Conservation (phyloP, 1,140 invertebrate species). For the Rhysida immarginata region DNA sequence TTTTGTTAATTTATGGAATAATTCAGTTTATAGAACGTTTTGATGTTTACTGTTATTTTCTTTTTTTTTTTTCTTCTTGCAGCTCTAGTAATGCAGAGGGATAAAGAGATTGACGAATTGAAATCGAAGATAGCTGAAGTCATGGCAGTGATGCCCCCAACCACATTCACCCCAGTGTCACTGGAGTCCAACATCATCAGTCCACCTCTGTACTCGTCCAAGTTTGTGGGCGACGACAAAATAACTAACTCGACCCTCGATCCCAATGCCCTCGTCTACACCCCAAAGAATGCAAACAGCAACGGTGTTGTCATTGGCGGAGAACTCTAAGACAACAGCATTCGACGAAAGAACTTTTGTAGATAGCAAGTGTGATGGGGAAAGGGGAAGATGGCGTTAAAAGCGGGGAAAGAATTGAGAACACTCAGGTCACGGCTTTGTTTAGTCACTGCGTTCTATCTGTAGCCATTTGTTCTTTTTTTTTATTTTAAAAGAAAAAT, state of each 20-base stretch:
- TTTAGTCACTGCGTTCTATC: too few relatives aligned
- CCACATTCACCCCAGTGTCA: constrained; percentile 13
- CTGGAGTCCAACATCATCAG: constrained; percentile 21
- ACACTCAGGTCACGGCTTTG: too few relatives aligned
- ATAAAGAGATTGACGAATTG: constrained; percentile 77
- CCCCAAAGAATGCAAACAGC: constrained; percentile 42
- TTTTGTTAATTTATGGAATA: too few relatives aligned
- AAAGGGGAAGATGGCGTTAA: too few relatives aligned
- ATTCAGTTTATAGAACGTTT: too few relatives aligned
- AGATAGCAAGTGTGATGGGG: too few relatives aligned
- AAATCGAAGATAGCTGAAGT: constrained; percentile 82
- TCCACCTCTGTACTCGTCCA: constrained; percentile 15
- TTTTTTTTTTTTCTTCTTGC: constrained; percentile 20
- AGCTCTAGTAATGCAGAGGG: constrained; percentile 62
- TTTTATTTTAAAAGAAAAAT: too few relatives aligned
- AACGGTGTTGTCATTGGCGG: neutral
- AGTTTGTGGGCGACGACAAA: constrained; percentile 17
- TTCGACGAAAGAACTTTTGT: too few relatives aligned
- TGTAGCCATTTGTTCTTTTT: too few relatives aligned
- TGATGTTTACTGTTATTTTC: neutral
- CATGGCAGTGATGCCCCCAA: constrained; percentile 69
- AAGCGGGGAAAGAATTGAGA: too few relatives aligned
- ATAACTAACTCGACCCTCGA: constrained; percentile 51
- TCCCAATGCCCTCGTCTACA: constrained; percentile 82
- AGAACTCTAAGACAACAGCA: too few relatives aligned